A percentile compares a stretch with the other conserved stretches of the same genome.
Conservation (phyloP, 2,797 vertebrate species). For the Clarias laeviceps region DNA sequence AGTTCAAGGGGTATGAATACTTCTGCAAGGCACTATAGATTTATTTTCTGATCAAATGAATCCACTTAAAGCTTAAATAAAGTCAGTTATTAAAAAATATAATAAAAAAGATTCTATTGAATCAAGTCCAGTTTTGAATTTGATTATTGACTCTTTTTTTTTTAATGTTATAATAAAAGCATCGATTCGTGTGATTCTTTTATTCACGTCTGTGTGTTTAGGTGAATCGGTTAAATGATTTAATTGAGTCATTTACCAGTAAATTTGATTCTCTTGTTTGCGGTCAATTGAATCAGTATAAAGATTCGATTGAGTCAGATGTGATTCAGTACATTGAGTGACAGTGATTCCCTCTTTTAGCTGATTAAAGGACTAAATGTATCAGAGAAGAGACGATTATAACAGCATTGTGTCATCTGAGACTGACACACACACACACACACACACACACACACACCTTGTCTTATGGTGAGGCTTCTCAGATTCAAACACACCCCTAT, state of each 20-base stretch:
- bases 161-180: background rate
- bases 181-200: background rate
- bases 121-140: background rate
- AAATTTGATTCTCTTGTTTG: background rate
- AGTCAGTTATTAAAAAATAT: background rate
- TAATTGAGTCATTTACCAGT: background rate
- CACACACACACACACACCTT: background rate
- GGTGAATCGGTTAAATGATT: background rate
- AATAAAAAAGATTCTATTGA: background rate
- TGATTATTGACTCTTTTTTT: background rate
- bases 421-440: constrained; percentile 3
- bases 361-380: background rate
- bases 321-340: background rate
- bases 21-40: too few relatives aligned
- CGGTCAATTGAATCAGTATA: background rate
- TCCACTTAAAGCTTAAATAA: background rate
- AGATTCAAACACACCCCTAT: background rate
- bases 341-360: constrained; percentile 1
- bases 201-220: background rate
- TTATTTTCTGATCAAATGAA: background rate
- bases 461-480: background rate
- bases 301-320: constrained; percentile 1
- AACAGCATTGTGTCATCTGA: constrained; percentile 57
- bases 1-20: too few relatives aligned
- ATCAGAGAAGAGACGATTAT: constrained; percentile 73